Base-by-base conservation (phyloP, 2,888 invertebrate species). In the Hydrotaea cyrtoneurina region DNA sequence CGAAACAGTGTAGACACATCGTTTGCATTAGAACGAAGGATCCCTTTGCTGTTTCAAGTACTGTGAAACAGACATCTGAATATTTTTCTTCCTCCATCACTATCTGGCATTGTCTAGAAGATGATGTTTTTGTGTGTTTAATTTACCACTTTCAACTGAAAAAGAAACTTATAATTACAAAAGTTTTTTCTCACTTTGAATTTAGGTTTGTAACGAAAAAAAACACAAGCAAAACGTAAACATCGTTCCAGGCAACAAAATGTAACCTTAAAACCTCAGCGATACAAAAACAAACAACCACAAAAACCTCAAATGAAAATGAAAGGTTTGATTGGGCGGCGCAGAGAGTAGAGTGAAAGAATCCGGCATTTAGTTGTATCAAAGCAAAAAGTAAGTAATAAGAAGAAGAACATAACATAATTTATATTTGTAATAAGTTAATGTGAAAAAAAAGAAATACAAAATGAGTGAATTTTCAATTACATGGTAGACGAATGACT, bases 131-230 rank as follows among this genome's bases (percentile, higher is more conserved):
- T 62, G 26, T 62, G 13, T 4, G 23, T 62, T 75, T 50, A 66
- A 69, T 69, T 75, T 80, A 36, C 31, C 55, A 75, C 57, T 59
- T 59, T 50, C 23, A 59, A 59, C 66, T 66, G 26, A 31, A 57
- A 72, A n/a, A 64, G 43, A 43, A 80, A 66, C 57, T 80, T 80
- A 43, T 74, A 80, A 74, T 80, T 74, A 74, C 57, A 80, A 80
- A 80, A 80, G 74, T 74, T 80, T 69, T 1, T 15, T 23, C 23
- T 59, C 59, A 23, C 26, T 26, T 59, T 59, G 26, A 11, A 26
- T 59, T 59, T 15, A 4, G 21, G 11, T 21, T 55, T 17, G 8
- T 8, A 53, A 53, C 53, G 31, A 31, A 31, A 31, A 31, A 31
- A 31, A 31, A 31, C 31, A 31, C 31, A 31, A 31, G 3, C 2